phyloP scores from a whole-genome alignment of 2,113 vertebrate genomes.

The Gracilinanus agilis region DNA sequence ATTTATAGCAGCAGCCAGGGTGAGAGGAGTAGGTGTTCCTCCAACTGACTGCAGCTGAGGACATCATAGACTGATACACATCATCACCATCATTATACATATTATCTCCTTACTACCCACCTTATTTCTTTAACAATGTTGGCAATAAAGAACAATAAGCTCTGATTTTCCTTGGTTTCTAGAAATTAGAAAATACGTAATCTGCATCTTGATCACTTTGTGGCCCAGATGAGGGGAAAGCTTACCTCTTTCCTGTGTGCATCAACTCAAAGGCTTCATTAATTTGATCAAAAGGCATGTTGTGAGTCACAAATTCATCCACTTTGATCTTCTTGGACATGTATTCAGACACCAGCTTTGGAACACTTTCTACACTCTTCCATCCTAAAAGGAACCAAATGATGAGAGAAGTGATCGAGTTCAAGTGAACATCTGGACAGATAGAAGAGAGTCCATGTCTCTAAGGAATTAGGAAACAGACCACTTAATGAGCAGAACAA shows the following conservation, averaged over 20 bases:
- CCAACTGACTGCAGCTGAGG: too few species aligned
- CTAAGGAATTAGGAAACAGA: too few species aligned
- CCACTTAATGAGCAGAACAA: neutral
- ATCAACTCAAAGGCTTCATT: conserved; percentile 89
- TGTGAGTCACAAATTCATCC: conserved; percentile 89
- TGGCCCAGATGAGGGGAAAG: neutral
- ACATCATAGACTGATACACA: too few species aligned
- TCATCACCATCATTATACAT: too few species aligned
- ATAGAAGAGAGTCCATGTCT: too few species aligned
- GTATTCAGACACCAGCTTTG: conserved; percentile 88
- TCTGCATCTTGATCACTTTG: neutral
- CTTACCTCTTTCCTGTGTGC: conserved; percentile 87
- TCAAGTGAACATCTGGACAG: neutral
- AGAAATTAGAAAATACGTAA: neutral
- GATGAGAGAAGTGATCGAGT: neutral
- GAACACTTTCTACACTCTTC: conserved; percentile 88
- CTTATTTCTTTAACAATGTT: too few species aligned
- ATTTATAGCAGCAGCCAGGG: too few species aligned
- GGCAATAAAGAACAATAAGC: conserved; percentile 7
- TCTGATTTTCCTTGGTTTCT: neutral
- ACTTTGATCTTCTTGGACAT: conserved; percentile 90
- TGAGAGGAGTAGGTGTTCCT: too few species aligned
- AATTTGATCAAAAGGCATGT: conserved; percentile 85
- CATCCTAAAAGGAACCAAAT: conserved; percentile 82
- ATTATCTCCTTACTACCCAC: too few species aligned